Base-by-base conservation (phyloP, 2,888 invertebrate genomes). In the Tillus elongatus region DNA sequence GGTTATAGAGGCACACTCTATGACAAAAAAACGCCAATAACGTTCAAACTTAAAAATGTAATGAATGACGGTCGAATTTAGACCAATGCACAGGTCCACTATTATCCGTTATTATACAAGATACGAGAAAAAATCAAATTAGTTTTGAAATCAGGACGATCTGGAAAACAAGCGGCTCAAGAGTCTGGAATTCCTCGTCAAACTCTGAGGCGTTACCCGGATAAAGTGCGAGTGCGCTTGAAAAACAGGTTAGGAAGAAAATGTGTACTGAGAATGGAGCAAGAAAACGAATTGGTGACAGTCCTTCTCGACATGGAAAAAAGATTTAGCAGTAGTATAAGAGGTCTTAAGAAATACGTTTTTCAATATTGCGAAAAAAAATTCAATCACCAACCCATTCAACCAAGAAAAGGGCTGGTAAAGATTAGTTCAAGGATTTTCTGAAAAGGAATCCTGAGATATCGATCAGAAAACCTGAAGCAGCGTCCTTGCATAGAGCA, bases 401-500 rank as follows among this genome's bases (percentile, higher is more conserved):
- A 29, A 29, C 12, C n/a, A 11, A 29, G 30, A 9, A 11, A 29
- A 11, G n/a, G n/a, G 30, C 30, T n/a, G 30, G 30, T n/a, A 11
- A 29, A 10, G 30, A 29, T 6, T 29, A 10, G 30, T 31, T 33
- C 13, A 36, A 34, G 15, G 27, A 31, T 13, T 13, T 13, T 12
- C 14, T 32, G 11, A 6, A 36, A 28, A 34, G 30, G 31, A 36
- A 36, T 8, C 8, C 13, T 6, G 36, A 15, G 13, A 9, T 13
- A n/a, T 36, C 36, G 4, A 15, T 36, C 3, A 14, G 31, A 9
- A 36, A 31, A 12, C 36, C 36, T 8, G 24, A 37, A 37, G 30
- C 30, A n/a, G 12, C n/a, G 4, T 29, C n/a, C 8, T 8, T 29
- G 8, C 30, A 9, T 8, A 29, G 33, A 33, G 33, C 37, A 3